These are phyloP conservation scores for Emmelina monodactyla DNA, from an alignment of 2,888 invertebrate genomes.

Conservation along the genomic window DNA sequence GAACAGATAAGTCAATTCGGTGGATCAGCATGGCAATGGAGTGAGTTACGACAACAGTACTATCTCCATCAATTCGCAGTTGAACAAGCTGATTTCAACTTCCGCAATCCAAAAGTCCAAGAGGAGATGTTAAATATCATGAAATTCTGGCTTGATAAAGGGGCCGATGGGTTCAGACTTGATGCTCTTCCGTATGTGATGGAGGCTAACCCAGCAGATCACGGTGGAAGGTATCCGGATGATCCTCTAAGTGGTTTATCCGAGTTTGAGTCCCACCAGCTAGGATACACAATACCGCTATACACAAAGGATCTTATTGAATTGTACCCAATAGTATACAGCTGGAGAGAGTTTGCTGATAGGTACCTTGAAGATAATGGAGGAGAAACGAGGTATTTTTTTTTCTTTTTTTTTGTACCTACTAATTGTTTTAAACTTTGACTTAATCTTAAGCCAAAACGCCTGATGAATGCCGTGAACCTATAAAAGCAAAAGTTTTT, in stretches of 20 bases:
- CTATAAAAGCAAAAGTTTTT: too few relatives aligned
- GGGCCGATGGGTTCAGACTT: slow-evolving; percentile 79
- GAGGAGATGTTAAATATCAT: slow-evolving; percentile 68
- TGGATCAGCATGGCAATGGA: slow-evolving; percentile 75
- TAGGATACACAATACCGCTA: slow-evolving; percentile 66
- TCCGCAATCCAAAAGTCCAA: slow-evolving; percentile 63
- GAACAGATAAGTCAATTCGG: slow-evolving; percentile 66
- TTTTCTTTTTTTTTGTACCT: slow-evolving; percentile 1
- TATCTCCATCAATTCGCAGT: slow-evolving; percentile 73
- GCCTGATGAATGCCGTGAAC: too few relatives aligned
- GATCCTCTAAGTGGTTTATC: slow-evolving; percentile 26
- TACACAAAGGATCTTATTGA: slow-evolving; percentile 70
- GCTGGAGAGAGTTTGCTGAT: slow-evolving; percentile 68
- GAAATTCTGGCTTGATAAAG: slow-evolving; percentile 76
- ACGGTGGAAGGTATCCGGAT: slow-evolving; percentile 44
- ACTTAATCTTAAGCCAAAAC: too few relatives aligned
- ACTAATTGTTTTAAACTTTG: slow-evolving; percentile 1
- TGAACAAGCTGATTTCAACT: slow-evolving; percentile 74
- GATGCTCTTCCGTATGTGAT: slow-evolving; percentile 70
- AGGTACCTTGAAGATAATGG: slow-evolving; percentile 40
- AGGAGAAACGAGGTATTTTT: slow-evolving; percentile 46
- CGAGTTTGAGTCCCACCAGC: slow-evolving; percentile 45
- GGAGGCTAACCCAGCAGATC: slow-evolving; percentile 52
- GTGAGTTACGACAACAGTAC: slow-evolving; percentile 66
- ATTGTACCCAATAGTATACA: slow-evolving; percentile 60